Evolutionary conservation across 2,797 vertebrate genomes (phyloP).

Genomic region (Rhincodon typus): DNA sequence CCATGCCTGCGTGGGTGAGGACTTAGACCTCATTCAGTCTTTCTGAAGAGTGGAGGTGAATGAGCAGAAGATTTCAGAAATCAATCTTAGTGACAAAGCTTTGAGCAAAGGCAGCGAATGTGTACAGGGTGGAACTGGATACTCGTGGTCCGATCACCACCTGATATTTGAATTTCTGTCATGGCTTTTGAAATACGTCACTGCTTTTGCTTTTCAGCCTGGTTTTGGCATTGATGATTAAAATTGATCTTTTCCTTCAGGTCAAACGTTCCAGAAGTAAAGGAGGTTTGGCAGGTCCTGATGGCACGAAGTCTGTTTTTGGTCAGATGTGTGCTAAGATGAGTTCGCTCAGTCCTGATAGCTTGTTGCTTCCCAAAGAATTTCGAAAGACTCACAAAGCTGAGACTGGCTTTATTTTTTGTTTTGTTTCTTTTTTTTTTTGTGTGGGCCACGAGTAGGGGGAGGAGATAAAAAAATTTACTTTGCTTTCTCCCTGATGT

Average conservation of each 20-base stretch:
- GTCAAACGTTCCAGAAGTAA: conserved; percentile 98
- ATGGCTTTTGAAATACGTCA: neutral
- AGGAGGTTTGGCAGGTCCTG: conserved; percentile 93
- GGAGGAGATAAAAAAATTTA: neutral
- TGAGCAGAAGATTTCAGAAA: neutral
- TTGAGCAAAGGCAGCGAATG: neutral
- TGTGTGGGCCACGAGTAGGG: neutral
- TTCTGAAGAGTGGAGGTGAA: too few relatives aligned
- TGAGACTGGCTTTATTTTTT: too few relatives aligned
- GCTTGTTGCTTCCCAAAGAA: conserved; percentile 89
- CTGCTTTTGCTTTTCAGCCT: neutral
- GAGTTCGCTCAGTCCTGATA: conserved; percentile 94
- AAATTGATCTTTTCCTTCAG: conserved; percentile 50
- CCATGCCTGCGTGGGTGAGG: too few relatives aligned
- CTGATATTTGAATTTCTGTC: neutral
- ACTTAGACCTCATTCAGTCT: neutral
- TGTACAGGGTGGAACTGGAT: neutral
- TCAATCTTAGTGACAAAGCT: neutral
- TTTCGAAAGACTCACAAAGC: too few relatives aligned
- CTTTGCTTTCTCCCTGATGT: neutral
- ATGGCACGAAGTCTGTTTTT: conserved; percentile 96
- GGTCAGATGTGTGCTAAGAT: conserved; percentile 99
- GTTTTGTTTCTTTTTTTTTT: neutral
- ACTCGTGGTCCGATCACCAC: neutral
- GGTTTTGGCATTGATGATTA: neutral